Percentiles rank a stretch among this genome's conserved stretches.
These are phyloP conservation scores for Rotaria magnacalcarata DNA, from an alignment of 2,888 invertebrate genomes.

Conservation along the genomic window DNA sequence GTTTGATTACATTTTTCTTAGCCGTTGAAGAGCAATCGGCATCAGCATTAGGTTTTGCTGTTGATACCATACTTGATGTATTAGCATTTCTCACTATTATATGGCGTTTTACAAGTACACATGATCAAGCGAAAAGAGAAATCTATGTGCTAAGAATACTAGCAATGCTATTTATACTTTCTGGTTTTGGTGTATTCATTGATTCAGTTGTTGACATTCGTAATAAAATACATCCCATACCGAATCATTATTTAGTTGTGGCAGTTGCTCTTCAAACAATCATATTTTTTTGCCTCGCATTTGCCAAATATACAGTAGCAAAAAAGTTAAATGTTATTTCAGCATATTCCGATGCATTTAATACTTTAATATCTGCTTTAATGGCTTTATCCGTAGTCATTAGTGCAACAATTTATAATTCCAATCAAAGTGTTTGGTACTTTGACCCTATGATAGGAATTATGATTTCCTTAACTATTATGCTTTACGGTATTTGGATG, in stretches of 20 bases:
- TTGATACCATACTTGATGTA: slow-evolving; percentile 21
- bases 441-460: slow-evolving; percentile 10
- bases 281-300: not conserved
- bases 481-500: slow-evolving; percentile 24
- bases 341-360: slow-evolving; percentile 27
- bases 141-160: not conserved
- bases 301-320: not conserved
- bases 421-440: slow-evolving; percentile 1
- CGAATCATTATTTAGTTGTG: slow-evolving; percentile 17
- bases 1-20: slow-evolving; percentile 18
- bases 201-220: slow-evolving; percentile 15
- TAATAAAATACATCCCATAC: slow-evolving; percentile 1
- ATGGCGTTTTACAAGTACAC: slow-evolving; percentile 4
- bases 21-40: slow-evolving; percentile 17
- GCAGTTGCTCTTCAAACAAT: slow-evolving; percentile 11
- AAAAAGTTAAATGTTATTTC: slow-evolving; percentile 26
- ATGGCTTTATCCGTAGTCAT: slow-evolving; percentile 8
- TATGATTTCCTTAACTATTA: not conserved
- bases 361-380: slow-evolving; percentile 1
- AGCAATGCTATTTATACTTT: not conserved
- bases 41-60: slow-evolving; percentile 35
- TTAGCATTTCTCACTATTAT: slow-evolving; percentile 3
- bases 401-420: slow-evolving; percentile 7
- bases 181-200: not conserved
- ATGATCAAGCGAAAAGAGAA: slow-evolving; percentile 13